Conservation (phyloP, 2,888 invertebrate species). For the Papilio gigon region DNA sequence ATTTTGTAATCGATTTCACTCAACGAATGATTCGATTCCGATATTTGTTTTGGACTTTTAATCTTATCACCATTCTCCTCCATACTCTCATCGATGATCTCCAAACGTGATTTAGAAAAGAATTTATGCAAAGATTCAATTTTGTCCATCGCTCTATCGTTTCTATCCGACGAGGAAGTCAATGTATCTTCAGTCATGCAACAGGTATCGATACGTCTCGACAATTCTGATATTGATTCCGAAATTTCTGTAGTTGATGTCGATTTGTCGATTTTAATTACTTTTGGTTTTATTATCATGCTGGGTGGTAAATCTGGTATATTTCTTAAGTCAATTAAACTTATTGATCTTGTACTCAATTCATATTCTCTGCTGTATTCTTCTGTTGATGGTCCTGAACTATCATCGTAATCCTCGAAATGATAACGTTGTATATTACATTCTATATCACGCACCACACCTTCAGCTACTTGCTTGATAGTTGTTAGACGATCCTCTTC, state of each 20-base stretch:
- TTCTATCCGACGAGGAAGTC: conserved; percentile 62
- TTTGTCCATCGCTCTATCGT: conserved; percentile 70
- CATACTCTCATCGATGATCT: conserved; percentile 74
- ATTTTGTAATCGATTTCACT: conserved; percentile 54
- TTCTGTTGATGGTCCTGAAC: conserved; percentile 56
- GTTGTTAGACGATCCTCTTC: conserved; percentile 60
- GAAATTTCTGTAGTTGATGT: conserved; percentile 76
- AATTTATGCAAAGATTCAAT: conserved; percentile 73
- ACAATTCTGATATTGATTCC: conserved; percentile 68
- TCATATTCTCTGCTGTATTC: conserved; percentile 66
- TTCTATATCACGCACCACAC: conserved; percentile 67
- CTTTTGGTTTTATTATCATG: conserved; percentile 72
- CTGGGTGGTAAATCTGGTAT: conserved; percentile 76
- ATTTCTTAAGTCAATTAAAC: conserved; percentile 71
- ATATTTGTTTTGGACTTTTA: conserved; percentile 51
- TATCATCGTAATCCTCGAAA: conserved; percentile 57
- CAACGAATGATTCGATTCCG: conserved; percentile 40
- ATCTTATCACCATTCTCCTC: conserved; percentile 66
- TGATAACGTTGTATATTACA: conserved; percentile 56
- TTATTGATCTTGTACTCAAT: conserved; percentile 69
- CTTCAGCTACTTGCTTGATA: conserved; percentile 63
- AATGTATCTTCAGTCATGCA: conserved; percentile 75
- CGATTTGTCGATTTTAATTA: conserved; percentile 69
- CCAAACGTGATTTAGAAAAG: conserved; percentile 73
- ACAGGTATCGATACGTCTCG: conserved; percentile 66